Evolutionary conservation across 2,888 invertebrate genomes (phyloP).

Genomic region (Mesorhabditis sp.): DNA sequence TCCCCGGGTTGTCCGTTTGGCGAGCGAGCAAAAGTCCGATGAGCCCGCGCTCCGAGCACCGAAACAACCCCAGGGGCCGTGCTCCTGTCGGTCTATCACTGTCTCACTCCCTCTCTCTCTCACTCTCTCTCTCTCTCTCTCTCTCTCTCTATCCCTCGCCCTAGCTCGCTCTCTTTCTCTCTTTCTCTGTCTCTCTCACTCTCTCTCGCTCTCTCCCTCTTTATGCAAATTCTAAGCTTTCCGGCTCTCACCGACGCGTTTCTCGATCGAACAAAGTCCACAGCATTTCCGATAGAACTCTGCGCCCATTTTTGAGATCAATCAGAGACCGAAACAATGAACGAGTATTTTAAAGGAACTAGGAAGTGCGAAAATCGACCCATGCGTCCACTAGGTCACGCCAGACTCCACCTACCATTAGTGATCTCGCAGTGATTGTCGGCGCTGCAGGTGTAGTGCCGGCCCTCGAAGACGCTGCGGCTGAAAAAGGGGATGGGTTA

Average conservation of each 20-base stretch:
- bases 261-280: not conserved
- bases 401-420: constrained; percentile 23
- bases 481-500: constrained; percentile 17
- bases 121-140: constrained; percentile 5
- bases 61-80: not conserved
- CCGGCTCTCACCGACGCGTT: not conserved
- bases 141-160: not conserved
- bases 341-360: no score
- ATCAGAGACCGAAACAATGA: no score
- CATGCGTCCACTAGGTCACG: no score
- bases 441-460: constrained; percentile 32
- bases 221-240: not conserved
- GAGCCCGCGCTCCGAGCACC: no score
- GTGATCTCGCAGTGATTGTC: constrained; percentile 38
- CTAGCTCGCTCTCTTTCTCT: no score
- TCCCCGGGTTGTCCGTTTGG: no score
- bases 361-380: no score
- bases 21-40: no score
- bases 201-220: no score
- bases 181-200: no score
- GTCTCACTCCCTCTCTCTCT: constrained; percentile 5
- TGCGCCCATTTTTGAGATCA: not conserved
- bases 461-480: constrained; percentile 41
- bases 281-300: not conserved
- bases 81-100: not conserved